A percentile compares a stretch with the other conserved stretches of the same genome.
Conservation (phyloP, 2,888 invertebrate species). For the Oconnorella tubifera region DNA sequence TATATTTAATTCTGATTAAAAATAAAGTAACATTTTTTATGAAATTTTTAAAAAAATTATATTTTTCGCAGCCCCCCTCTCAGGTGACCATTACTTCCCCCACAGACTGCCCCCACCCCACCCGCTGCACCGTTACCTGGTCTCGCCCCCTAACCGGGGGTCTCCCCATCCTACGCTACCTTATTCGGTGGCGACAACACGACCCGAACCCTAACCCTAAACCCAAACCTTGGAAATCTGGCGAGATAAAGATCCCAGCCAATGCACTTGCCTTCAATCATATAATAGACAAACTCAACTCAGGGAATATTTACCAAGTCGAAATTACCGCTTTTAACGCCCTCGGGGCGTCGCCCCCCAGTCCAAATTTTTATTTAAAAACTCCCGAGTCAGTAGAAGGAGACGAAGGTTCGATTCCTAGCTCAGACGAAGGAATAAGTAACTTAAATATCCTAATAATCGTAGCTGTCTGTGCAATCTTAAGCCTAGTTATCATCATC, state of each 20-base stretch:
- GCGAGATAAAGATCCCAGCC: background rate
- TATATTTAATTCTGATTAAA: too few species aligned
- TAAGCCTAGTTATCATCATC: background rate
- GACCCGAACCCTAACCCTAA: background rate
- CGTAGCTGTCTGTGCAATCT: background rate
- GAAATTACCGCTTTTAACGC: background rate
- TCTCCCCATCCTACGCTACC: background rate
- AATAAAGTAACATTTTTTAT: too few species aligned
- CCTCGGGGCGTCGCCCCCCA: constrained; percentile 1
- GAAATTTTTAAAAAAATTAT: too few species aligned
- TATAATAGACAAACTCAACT: background rate
- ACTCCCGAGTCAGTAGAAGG: background rate
- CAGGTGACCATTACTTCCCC: too few species aligned
- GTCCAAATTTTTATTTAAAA: background rate
- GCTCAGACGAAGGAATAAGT: background rate
- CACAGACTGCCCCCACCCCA: background rate
- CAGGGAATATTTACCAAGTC: background rate
- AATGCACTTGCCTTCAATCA: background rate
- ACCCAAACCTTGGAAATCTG: background rate
- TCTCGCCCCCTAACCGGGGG: constrained; percentile 1
- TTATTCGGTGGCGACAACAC: background rate
- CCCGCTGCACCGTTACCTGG: background rate
- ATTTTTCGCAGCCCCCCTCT: background rate
- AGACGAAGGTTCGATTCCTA: background rate
- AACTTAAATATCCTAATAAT: background rate